phyloP scores from a whole-genome alignment of 2,113 vertebrate genomes.

The Lycocorax pyrrhopterus region DNA sequence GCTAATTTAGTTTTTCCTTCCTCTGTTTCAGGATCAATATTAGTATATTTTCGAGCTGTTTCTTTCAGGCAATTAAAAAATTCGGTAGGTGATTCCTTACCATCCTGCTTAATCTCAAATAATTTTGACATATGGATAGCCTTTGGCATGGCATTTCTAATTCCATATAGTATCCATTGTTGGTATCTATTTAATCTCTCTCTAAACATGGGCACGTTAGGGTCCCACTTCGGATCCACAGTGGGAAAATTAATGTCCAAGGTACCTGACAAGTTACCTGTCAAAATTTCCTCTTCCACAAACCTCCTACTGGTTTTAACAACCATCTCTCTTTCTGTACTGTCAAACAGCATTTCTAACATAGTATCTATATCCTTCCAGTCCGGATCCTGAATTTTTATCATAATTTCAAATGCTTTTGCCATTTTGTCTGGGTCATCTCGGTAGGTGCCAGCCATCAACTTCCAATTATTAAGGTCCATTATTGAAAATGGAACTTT shows the following conservation, averaged over 20 bases:
- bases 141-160: not conserved
- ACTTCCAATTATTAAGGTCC: not conserved
- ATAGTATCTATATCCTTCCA: not conserved
- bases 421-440: not conserved
- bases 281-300: not conserved
- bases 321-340: not conserved
- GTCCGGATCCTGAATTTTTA: not conserved
- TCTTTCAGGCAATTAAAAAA: not conserved
- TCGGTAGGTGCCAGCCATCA: not conserved
- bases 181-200: not conserved
- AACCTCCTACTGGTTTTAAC: not conserved
- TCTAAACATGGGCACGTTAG: not conserved
- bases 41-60: not conserved
- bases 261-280: not conserved
- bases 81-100: not conserved
- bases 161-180: not conserved
- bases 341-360: not conserved
- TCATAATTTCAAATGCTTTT: not conserved
- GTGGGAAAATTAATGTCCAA: not conserved
- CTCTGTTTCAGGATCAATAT: not conserved
- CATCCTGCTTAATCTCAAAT: not conserved
- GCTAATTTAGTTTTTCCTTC: not conserved
- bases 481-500: not conserved
- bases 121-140: not conserved
- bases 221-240: not conserved